phyloP scores from a whole-genome alignment of 2,113 vertebrate species.

The Heterotis niloticus region DNA sequence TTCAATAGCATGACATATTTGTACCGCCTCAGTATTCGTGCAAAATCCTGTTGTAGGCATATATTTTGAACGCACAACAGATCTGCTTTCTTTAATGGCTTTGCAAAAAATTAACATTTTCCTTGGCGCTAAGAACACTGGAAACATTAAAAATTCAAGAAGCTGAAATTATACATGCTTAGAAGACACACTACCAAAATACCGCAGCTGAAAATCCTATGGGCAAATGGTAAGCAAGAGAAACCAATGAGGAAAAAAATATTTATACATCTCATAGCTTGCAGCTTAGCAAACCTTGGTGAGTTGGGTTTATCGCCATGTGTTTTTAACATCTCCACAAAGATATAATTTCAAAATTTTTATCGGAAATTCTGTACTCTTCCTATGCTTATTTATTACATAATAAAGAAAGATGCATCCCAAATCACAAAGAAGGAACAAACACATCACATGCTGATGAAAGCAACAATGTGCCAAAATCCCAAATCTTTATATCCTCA shows the following conservation, averaged over 20 bases:
- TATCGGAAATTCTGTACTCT: background rate
- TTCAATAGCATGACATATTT: background rate
- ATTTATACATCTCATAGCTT: background rate
- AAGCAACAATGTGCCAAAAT: background rate
- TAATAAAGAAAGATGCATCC: background rate
- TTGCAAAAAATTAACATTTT: conserved; percentile 7
- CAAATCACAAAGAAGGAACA: background rate
- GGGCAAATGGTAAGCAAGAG: background rate
- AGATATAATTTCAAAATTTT: background rate
- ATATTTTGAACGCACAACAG: background rate
- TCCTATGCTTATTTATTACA: background rate
- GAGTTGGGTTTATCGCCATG: conserved; percentile 3
- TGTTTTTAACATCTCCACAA: conserved; percentile 2
- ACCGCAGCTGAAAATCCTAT: conserved; percentile 2
- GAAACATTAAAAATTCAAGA: background rate
- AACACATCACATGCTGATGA: background rate
- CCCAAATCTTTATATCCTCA: background rate
- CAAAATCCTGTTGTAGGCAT: background rate
- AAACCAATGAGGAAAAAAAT: background rate
- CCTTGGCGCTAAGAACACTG: conserved; percentile 8
- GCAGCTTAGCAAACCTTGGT: background rate
- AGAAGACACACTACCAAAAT: background rate
- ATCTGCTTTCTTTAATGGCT: background rate
- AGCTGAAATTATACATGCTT: background rate
- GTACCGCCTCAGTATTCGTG: background rate